A percentile compares a stretch with the other conserved stretches of the same genome.
Evolutionary conservation across 2,888 invertebrate species (phyloP).

Genomic region (Cheilosia vulpina): DNA sequence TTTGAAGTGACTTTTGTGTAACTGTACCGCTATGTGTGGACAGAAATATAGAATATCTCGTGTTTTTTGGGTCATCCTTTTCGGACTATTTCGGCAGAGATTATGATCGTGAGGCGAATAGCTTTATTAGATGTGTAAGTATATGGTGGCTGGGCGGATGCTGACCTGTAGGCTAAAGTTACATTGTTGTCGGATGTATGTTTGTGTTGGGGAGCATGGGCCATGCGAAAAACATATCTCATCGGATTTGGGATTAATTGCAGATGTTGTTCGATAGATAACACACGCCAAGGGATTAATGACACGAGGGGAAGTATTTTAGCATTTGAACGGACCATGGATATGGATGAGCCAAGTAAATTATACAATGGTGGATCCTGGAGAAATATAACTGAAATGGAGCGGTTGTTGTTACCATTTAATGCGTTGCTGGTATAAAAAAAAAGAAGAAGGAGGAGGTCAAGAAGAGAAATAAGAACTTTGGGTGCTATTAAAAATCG

Average conservation of each 20-base stretch:
- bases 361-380: too few relatives aligned
- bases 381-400: too few relatives aligned
- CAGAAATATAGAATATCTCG: not conserved
- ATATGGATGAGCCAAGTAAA: too few relatives aligned
- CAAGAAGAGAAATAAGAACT: too few relatives aligned
- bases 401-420: too few relatives aligned
- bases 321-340: too few relatives aligned
- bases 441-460: too few relatives aligned
- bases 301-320: not conserved
- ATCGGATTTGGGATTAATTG: slow-evolving; percentile 43
- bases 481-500: too few relatives aligned
- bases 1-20: slow-evolving; percentile 51
- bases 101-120: slow-evolving; percentile 54
- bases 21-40: not conserved
- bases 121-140: slow-evolving; percentile 25
- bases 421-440: too few relatives aligned
- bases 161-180: slow-evolving; percentile 3
- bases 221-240: slow-evolving; percentile 15
- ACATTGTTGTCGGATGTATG: slow-evolving; percentile 34
- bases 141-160: not conserved
- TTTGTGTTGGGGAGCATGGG: slow-evolving; percentile 11
- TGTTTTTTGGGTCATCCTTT: slow-evolving; percentile 5
- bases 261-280: slow-evolving; percentile 9
- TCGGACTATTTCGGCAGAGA: slow-evolving; percentile 23
- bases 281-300: not conserved